Evolutionary conservation across 2,797 vertebrate genomes (phyloP), one percentile per base, ranked within the genome.

Genomic region (Acipenser transmontanus): DNA sequence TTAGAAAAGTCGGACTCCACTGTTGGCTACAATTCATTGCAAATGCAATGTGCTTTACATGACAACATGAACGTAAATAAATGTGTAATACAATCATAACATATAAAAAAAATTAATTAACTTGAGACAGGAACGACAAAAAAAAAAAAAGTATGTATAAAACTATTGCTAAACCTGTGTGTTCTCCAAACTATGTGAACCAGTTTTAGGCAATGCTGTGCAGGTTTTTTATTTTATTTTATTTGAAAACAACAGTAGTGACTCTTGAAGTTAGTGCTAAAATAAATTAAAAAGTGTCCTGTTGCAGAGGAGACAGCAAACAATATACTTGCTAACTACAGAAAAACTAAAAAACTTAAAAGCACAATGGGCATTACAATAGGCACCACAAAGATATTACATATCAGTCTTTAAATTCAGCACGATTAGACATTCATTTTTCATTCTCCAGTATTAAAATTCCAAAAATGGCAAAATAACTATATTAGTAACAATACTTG

Each of bases 61-160:
- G 78, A 57, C 68, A 51, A 80, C 81, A 80, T 78, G 81, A 87
- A 84, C 82, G 52, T 54, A 9, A 54, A 54, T 54, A 54, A 54
- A 54, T 7, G 61, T 57, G 80, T 72, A 80, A 84, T n/a, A 64
- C 13, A 10, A 73, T 73, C 69, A 71, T 71, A 34, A 34, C 34
- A 34, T 34, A 72, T 59, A 66, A 60, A 47, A 69, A 73, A 69
- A 85, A 88, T 83, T 88, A 89, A 85, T 89, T 85, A 89, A 89
- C 76, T 79, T 73, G n/a, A 54, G 52, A 54, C 3, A 54, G 52
- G 52, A 9, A 54, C 52, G 7, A 9, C 52, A 54, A 54, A 54
- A 54, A 9, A 54, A 9, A 54, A 4, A 34, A 34, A 34, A 34
- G 34, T 34, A 34, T 34, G 34, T 34, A 34, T 34, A 3, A 34